phyloP scores from a whole-genome alignment of 2,113 vertebrate species.

The Nothocercus nigrocapillus region DNA sequence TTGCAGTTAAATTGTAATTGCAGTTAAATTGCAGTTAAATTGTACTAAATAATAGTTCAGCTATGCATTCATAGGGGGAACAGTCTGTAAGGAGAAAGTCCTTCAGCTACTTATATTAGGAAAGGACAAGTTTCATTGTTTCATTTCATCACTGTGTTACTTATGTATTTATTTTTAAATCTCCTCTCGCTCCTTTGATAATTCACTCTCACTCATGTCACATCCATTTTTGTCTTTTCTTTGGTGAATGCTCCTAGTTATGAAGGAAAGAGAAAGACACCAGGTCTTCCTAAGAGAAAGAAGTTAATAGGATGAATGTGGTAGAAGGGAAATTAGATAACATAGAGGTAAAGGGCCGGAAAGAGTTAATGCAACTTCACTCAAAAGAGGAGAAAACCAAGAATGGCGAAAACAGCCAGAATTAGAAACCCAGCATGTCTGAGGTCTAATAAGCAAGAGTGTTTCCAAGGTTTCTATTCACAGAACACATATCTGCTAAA shows the following conservation, averaged over 20 bases:
- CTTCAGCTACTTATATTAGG: neutral
- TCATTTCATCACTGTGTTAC: neutral
- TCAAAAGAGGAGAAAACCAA: neutral
- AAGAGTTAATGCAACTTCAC: neutral
- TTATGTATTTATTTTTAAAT: neutral
- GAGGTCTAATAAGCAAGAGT: neutral
- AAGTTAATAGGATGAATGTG: neutral
- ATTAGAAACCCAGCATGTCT: neutral
- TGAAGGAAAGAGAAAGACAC: neutral
- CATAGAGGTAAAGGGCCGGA: neutral
- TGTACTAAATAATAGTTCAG: neutral
- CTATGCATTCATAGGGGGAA: neutral
- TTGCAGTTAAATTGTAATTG: no score
- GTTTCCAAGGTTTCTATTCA: neutral
- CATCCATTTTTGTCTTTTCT: neutral
- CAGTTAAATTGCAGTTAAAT: no score
- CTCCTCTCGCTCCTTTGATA: neutral
- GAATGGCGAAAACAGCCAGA: neutral
- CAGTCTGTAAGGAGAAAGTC: conserved; percentile 23
- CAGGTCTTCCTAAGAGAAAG: neutral
- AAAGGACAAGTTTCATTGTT: conserved; percentile 34
- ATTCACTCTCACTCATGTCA: neutral
- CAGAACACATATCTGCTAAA: neutral
- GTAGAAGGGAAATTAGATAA: neutral
- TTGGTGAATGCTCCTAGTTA: neutral